Base-by-base conservation (phyloP, 2,113 vertebrate species). In the Malurus elegans region DNA sequence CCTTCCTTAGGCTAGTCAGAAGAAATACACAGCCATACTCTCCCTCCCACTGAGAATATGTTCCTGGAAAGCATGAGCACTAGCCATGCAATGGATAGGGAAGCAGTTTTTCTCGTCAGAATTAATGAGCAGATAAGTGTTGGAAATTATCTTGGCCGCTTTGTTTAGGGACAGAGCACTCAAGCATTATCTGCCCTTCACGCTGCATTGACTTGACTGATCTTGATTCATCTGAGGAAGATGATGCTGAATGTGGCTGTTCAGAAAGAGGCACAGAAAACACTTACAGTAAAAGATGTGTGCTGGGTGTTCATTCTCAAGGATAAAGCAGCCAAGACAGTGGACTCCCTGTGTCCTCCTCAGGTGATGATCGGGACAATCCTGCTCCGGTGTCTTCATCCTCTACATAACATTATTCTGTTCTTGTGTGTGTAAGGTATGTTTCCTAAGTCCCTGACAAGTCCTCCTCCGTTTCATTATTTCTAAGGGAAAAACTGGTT, bases 151-250 rank as follows among this genome's bases (percentile, higher is more conserved):
- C 24, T 61, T 82, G 58, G n/a, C 50, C 79, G 31, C 75, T 90
- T 79, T 42, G 13, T 79, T 82, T 54, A 53, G 73, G 71, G 66
- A n/a, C 38, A 23, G 67, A 66, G 42, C 4, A 4, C 29, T 58
- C 75, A 73, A 50, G 67, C 71, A 58, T 90, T 76, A 58, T 44
- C 86, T 93, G 82, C 65, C 79, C 85, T 94, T 94, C 92, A 92
- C 1, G 3, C 86, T 85, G 76, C 57, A 65, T 79, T 72, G 40
- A 28, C 36, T 90, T 66, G 20, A 47, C 54, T 76, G 58, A 69
- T 72, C 42, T 70, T 86, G 50, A 72, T 86, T 82, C 18, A 28
- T 79, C 8, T 42, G 58, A 86, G 79, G 71, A 95, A 93, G 67
- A 83, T 18, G 75, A 78, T 92, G 60, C 34, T 90, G 83, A 76